Conservation (phyloP, 2,888 invertebrate species). For the Oxyscelio sp. region DNA sequence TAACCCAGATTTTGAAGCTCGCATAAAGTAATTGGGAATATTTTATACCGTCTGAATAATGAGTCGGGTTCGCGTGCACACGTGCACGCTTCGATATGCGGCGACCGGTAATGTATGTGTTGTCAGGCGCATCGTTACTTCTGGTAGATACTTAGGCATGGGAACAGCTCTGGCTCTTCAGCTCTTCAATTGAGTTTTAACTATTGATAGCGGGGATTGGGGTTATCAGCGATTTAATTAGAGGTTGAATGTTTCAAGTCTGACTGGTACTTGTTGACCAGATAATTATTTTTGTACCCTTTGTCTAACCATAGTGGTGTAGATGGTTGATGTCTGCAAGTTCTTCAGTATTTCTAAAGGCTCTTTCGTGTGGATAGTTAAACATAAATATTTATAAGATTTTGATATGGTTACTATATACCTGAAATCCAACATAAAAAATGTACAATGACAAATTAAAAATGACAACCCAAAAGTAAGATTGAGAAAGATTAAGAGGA, state of each 20-base stretch:
- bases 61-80: conserved; percentile 37
- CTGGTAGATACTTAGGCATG: conserved; percentile 25
- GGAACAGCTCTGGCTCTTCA: neutral
- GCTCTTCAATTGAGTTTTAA: conserved; percentile 32
- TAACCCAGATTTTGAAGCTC: conserved; percentile 45
- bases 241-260: conserved; percentile 1
- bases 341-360: too few species aligned
- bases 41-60: conserved; percentile 52
- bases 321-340: too few species aligned
- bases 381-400: too few species aligned
- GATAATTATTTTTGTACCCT: neutral
- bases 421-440: too few species aligned
- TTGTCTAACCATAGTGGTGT: too few species aligned
- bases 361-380: too few species aligned
- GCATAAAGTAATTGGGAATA: conserved; percentile 43
- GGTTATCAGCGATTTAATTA: conserved; percentile 16
- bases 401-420: too few species aligned
- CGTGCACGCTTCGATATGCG: conserved; percentile 18
- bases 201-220: conserved; percentile 33
- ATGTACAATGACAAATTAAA: too few species aligned
- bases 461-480: too few species aligned
- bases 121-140: conserved; percentile 49
- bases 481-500: too few species aligned
- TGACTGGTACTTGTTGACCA: neutral
- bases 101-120: conserved; percentile 41